Evolutionary conservation across 2,113 vertebrate species (phyloP).

Genomic region (Daubentonia madagascariensis): DNA sequence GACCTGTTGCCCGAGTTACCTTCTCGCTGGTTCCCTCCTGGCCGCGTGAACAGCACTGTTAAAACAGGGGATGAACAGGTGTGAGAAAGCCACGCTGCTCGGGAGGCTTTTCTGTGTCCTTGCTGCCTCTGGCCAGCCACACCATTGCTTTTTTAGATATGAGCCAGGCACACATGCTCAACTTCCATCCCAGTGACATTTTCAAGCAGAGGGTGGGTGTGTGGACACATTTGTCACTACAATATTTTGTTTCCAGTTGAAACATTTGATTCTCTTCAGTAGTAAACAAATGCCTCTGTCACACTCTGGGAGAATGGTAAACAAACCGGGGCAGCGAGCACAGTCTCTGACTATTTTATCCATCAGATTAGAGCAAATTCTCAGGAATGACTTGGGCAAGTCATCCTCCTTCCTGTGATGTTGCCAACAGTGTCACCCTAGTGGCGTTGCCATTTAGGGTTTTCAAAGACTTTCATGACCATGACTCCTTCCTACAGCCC

Average conservation of each 20-base stretch:
- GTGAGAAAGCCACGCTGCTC: fast-evolving
- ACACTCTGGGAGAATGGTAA: fast-evolving
- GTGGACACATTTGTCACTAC: not conserved
- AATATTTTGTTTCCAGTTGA: not conserved
- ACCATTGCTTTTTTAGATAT: fast-evolving
- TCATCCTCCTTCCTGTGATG: not conserved
- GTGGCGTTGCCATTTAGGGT: too few relatives aligned
- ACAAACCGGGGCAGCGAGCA: fast-evolving
- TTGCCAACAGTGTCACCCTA: too few relatives aligned
- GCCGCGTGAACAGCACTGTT: fast-evolving
- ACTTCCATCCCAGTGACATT: not conserved
- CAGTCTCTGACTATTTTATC: not conserved
- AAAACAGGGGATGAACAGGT: too few relatives aligned
- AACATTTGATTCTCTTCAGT: not conserved
- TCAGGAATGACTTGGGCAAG: not conserved
- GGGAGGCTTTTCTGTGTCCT: fast-evolving
- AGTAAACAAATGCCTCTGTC: not conserved
- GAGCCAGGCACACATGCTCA: not conserved
- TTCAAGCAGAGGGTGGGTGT: not conserved
- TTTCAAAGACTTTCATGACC: not conserved
- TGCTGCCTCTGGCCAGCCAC: not conserved
- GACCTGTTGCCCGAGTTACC: fast-evolving
- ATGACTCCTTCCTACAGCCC: not conserved
- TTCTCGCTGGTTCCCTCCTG: fast-evolving
- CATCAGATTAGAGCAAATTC: not conserved